phyloP scores from a whole-genome alignment of 92 coral and sea anemone species.

The Heliopora coerulea region DNA sequence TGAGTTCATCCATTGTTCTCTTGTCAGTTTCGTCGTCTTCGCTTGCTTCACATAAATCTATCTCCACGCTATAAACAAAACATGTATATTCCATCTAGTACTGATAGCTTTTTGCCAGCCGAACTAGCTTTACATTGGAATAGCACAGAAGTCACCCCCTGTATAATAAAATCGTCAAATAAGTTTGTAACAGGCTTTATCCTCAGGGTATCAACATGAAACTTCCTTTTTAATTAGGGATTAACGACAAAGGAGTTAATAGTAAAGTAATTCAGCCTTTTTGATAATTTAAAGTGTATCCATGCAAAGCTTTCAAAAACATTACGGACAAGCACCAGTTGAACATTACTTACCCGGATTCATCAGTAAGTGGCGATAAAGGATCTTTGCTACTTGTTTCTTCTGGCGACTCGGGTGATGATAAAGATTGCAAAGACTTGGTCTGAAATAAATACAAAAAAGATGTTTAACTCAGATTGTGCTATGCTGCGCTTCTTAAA shows the following conservation, averaged over 20 bases:
- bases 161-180: too few species aligned
- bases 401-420: conserved; percentile 82
- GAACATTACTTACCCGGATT: conserved; percentile 85
- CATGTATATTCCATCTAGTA: neutral
- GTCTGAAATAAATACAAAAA: neutral
- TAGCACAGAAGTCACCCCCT: too few species aligned
- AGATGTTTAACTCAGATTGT: neutral
- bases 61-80: conserved; percentile 49
- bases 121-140: neutral
- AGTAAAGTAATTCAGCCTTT: too few species aligned
- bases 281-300: too few species aligned
- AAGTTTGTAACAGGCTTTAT: too few species aligned
- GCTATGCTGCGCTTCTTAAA: too few species aligned
- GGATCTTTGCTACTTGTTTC: conserved; percentile 76
- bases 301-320: too few species aligned
- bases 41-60: conserved; percentile 49
- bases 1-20: conserved; percentile 54
- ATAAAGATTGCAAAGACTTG: conserved; percentile 54
- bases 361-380: conserved; percentile 81
- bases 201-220: too few species aligned
- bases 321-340: too few species aligned
- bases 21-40: neutral
- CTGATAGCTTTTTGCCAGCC: neutral
- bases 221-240: too few species aligned
- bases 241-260: too few species aligned